Evolutionary conservation across 2,797 vertebrate species (phyloP).

Genomic region (Buceros bicornis): DNA sequence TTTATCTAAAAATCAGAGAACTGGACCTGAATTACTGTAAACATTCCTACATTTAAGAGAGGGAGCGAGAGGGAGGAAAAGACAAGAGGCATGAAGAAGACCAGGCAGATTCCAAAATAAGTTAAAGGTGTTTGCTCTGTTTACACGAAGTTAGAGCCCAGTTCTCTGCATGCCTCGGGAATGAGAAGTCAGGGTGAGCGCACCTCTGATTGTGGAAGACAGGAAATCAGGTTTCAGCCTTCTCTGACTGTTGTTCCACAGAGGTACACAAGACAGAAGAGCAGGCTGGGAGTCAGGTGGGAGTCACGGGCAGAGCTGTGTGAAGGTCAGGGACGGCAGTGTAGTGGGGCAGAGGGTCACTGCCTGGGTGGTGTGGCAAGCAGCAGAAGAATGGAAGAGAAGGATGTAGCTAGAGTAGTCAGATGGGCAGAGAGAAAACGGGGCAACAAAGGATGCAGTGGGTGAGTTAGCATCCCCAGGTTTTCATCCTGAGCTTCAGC

Average conservation of each 20-base stretch:
- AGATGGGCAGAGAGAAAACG: background rate
- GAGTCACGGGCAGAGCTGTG: background rate
- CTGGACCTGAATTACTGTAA: constrained; percentile 24
- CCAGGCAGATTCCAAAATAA: background rate
- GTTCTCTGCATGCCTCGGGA: background rate
- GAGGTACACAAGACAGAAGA: background rate
- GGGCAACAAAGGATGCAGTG: background rate
- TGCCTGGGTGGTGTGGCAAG: background rate
- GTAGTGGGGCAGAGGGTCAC: background rate
- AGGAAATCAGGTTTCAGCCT: background rate
- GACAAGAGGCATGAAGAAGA: background rate
- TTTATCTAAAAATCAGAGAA: background rate
- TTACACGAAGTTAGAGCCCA: background rate
- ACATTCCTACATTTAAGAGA: constrained; percentile 14
- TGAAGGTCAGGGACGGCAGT: background rate
- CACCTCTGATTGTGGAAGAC: background rate
- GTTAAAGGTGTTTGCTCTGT: background rate
- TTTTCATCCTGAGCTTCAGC: background rate
- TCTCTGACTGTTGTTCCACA: background rate
- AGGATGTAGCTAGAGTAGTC: background rate
- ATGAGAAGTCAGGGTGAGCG: background rate
- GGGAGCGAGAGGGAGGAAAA: background rate
- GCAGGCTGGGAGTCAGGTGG: background rate
- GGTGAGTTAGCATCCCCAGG: background rate
- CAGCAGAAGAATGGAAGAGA: background rate